Evolutionary conservation across 2,888 invertebrate species (phyloP).

Genomic region (Arge pagana): DNA sequence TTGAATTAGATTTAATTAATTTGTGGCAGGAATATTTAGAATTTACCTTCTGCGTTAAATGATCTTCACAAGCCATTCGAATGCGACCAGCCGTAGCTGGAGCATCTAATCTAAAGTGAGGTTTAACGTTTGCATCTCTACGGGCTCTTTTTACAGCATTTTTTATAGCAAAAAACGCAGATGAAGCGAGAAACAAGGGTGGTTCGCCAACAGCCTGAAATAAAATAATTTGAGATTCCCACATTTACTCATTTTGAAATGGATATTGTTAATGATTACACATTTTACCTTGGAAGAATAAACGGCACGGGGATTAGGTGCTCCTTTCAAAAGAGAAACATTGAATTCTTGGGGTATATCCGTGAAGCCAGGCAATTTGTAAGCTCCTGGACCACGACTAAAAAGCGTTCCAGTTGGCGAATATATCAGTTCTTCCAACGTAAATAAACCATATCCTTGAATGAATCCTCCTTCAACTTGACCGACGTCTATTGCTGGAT

Average conservation of each 20-base stretch:
- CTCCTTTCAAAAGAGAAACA: conserved; percentile 88
- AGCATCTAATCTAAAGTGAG: conserved; percentile 71
- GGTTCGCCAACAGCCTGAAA: conserved; percentile 93
- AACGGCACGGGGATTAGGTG: conserved; percentile 87
- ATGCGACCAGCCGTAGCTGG: conserved; percentile 90
- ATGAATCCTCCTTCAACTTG: conserved; percentile 95
- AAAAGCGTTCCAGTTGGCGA: conserved; percentile 81
- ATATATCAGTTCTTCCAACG: conserved; percentile 86
- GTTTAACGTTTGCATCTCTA: conserved; percentile 66
- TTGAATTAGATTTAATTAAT: background rate
- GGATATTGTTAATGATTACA: background rate
- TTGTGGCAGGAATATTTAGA: background rate
- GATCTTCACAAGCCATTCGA: conserved; percentile 86
- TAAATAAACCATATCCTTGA: conserved; percentile 92
- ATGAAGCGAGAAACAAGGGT: conserved; percentile 87
- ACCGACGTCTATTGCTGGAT: conserved; percentile 96
- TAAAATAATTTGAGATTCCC: conserved; percentile 12
- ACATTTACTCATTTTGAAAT: too few relatives aligned
- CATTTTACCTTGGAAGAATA: conserved; percentile 87
- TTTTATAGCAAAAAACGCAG: conserved; percentile 88
- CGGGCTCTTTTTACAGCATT: conserved; percentile 84
- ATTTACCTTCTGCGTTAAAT: conserved; percentile 76
- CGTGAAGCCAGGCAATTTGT: conserved; percentile 91
- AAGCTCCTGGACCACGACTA: conserved; percentile 90
- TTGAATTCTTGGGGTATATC: conserved; percentile 93